Conservation (phyloP, 2,113 vertebrate genomes). For the Xiphias gladius region DNA sequence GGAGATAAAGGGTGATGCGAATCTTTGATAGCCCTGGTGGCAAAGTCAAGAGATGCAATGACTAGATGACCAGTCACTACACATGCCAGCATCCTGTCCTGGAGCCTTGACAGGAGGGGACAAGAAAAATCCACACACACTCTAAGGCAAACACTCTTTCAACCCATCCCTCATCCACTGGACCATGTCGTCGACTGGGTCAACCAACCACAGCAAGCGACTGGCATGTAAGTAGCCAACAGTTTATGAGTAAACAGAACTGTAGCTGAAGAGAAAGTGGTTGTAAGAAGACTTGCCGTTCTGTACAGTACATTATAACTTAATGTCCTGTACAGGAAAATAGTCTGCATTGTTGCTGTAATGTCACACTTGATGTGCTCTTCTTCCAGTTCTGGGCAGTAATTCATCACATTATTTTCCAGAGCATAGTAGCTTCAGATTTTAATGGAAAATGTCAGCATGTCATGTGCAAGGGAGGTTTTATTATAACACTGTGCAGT, state of each 20-base stretch:
- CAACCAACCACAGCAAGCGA: constrained; percentile 79
- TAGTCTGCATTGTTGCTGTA: background rate
- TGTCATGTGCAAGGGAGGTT: background rate
- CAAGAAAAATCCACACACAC: constrained; percentile 26
- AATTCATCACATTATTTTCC: background rate
- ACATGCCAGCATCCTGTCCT: constrained; percentile 63
- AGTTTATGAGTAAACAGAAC: background rate
- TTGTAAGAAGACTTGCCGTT: background rate
- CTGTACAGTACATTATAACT: background rate
- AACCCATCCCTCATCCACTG: constrained; percentile 34
- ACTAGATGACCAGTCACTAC: constrained; percentile 68
- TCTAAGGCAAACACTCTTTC: constrained; percentile 50
- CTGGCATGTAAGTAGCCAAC: constrained; percentile 77
- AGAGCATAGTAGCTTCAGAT: background rate
- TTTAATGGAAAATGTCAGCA: background rate
- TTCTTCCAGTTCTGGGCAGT: background rate
- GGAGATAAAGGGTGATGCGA: constrained; percentile 24
- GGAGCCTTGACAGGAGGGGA: constrained; percentile 69
- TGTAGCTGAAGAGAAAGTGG: background rate
- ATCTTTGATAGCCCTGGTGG: constrained; percentile 27
- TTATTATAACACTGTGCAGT: background rate
- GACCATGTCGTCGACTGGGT: constrained; percentile 81
- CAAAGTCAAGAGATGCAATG: constrained; percentile 61
- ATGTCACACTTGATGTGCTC: background rate
- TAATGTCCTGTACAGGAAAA: background rate